Evolutionary conservation across 2,113 vertebrate genomes (phyloP).

Genomic region (Chaetorhynchus papuensis): DNA sequence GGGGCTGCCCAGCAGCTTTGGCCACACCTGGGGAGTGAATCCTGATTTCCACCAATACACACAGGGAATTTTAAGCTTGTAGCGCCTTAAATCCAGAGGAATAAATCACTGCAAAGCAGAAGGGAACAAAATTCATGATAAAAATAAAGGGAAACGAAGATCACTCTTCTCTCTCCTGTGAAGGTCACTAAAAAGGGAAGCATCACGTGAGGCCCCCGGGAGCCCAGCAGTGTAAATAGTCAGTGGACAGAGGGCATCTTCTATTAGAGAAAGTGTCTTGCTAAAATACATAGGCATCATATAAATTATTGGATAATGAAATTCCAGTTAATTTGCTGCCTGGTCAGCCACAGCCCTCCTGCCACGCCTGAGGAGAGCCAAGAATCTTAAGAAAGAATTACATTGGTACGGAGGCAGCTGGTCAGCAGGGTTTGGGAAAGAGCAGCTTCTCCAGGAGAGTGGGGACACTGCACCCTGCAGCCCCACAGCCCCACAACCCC

Average conservation of each 20-base stretch:
- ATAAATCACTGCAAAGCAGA: neutral
- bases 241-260: slow-evolving; percentile 1
- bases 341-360: slow-evolving; percentile 5
- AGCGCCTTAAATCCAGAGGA: neutral
- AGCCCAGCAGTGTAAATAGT: neutral
- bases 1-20: neutral
- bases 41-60: neutral
- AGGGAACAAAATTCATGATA: neutral
- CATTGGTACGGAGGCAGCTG: neutral
- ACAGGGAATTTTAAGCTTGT: neutral
- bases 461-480: neutral
- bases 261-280: neutral
- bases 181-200: slow-evolving; percentile 1
- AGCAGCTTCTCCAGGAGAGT: neutral
- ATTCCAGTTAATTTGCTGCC: slow-evolving; percentile 38
- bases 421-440: neutral
- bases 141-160: neutral
- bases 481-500: neutral
- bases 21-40: neutral
- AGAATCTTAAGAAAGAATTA: neutral
- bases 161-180: neutral
- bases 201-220: neutral
- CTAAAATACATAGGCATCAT: neutral
- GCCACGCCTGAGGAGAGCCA: neutral
- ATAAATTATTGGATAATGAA: slow-evolving; percentile 32